phyloP scores from a whole-genome alignment of 2,797 vertebrate genomes.

The Cygnus olor region DNA sequence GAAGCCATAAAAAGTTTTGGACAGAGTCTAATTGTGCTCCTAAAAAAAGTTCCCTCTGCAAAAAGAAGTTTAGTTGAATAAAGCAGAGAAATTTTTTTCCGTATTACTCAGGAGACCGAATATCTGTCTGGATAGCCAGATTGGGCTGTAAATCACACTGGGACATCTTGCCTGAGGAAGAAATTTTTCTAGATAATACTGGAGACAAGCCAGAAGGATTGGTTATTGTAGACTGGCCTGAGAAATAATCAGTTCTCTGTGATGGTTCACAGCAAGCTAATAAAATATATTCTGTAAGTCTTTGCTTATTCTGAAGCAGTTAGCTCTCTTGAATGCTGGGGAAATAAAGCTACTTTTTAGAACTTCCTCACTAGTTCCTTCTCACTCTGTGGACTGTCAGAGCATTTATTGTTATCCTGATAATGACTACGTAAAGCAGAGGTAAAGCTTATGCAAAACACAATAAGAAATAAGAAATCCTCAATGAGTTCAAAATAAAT shows the following conservation, averaged over 20 bases:
- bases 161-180: slow-evolving; percentile 5
- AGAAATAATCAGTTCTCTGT: slow-evolving; percentile 3
- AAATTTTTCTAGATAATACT: slow-evolving; percentile 14
- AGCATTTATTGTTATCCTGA: not conserved
- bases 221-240: not conserved
- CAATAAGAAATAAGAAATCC: not conserved
- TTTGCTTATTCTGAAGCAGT: not conserved
- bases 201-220: not conserved
- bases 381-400: not conserved
- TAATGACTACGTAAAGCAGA: not conserved
- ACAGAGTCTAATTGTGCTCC: not conserved
- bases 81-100: not conserved
- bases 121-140: not conserved
- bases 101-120: not conserved
- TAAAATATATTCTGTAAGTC: not conserved
- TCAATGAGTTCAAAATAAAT: not conserved
- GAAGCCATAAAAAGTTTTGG: slow-evolving; percentile 1
- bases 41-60: not conserved
- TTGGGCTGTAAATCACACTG: slow-evolving; percentile 2
- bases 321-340: not conserved
- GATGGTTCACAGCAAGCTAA: not conserved
- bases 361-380: not conserved
- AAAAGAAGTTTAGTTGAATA: not conserved
- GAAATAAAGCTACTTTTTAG: not conserved
- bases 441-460: not conserved